Evolutionary conservation across 2,113 vertebrate genomes (phyloP).

Genomic region (Kobus ellipsiprymnus): DNA sequence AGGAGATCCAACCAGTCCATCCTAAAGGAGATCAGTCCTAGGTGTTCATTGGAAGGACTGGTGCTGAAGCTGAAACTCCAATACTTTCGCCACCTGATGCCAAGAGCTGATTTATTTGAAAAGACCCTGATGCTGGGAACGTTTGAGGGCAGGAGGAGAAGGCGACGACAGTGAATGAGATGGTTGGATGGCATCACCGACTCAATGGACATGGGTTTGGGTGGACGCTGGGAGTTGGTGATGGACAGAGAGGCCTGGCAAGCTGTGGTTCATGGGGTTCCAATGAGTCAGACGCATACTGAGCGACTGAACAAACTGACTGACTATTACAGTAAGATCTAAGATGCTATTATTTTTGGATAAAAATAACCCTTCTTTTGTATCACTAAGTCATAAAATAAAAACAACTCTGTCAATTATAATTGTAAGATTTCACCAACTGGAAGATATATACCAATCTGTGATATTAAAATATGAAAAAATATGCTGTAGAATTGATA

Average conservation of each 20-base stretch:
- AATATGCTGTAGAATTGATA: background rate
- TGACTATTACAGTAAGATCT: background rate
- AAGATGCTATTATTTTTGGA: background rate
- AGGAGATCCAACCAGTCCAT: background rate
- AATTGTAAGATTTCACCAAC: conserved; percentile 16
- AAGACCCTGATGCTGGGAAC: background rate
- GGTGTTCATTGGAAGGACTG: background rate
- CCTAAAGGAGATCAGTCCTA: background rate
- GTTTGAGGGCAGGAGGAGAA: background rate
- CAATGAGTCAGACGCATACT: background rate
- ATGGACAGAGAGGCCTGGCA: background rate
- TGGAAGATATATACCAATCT: background rate
- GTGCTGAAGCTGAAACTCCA: background rate
- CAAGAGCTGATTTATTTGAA: background rate
- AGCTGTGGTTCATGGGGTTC: accelerated
- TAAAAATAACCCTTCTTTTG: background rate
- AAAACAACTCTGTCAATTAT: background rate
- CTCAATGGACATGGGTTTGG: background rate
- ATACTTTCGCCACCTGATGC: background rate
- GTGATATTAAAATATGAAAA: background rate
- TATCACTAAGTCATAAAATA: background rate
- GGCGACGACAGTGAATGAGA: background rate
- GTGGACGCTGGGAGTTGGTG: accelerated
- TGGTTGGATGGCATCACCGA: background rate
- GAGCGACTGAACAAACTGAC: background rate